These are phyloP conservation scores for Epizoanthus scotinus DNA, from an alignment of 92 coral and sea anemone genomes.

Conservation along the genomic window DNA sequence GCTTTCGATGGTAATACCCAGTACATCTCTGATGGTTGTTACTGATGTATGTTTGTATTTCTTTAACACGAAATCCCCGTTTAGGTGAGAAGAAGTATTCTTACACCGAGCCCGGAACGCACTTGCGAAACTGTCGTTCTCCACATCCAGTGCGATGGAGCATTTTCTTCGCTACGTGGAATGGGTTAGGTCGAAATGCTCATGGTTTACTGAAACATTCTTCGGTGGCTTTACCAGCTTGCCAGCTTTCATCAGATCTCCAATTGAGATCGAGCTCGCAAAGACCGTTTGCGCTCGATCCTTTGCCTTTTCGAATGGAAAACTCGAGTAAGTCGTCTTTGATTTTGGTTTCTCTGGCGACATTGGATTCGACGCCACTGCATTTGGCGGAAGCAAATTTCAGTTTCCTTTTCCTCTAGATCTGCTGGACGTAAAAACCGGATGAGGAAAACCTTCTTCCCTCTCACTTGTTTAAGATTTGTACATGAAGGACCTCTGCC, in stretches of 20 bases:
- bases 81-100: background rate
- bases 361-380: background rate
- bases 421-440: conserved; percentile 35
- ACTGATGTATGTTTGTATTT: conserved; percentile 50
- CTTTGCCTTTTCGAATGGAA: background rate
- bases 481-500: conserved; percentile 53
- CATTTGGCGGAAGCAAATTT: background rate
- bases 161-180: conserved; percentile 44
- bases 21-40: conserved; percentile 42
- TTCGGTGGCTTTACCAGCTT: conserved; percentile 32
- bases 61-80: conserved; percentile 62
- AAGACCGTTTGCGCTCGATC: conserved; percentile 13
- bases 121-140: conserved; percentile 44
- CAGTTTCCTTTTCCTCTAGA: no score
- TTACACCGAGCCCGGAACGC: background rate
- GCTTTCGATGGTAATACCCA: conserved; percentile 51
- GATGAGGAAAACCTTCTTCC: conserved; percentile 42
- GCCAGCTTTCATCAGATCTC: conserved; percentile 26
- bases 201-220: conserved; percentile 41
- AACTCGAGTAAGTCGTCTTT: background rate
- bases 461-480: conserved; percentile 42
- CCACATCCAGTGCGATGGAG: conserved; percentile 44
- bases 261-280: background rate
- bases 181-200: conserved; percentile 56
- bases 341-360: background rate